These are phyloP conservation scores for Pelodiscus sinensis DNA, from an alignment of 2,113 vertebrate species.

Conservation along the genomic window DNA sequence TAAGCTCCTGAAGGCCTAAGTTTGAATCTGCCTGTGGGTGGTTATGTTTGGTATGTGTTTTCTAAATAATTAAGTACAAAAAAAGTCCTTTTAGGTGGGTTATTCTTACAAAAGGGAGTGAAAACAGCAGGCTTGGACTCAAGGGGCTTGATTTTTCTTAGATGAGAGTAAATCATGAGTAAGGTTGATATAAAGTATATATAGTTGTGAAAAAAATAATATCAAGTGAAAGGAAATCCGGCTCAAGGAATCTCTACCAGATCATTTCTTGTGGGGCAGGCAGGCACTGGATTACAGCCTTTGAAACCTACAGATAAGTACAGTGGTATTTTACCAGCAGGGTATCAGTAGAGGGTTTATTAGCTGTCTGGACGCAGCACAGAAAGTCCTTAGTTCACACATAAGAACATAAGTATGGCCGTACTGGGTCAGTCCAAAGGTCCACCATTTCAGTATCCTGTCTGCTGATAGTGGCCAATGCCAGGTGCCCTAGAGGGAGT, in stretches of 20 bases:
- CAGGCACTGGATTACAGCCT: slow-evolving; percentile 26
- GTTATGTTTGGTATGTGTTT: too few species aligned
- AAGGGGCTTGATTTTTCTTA: neutral
- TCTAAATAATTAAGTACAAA: neutral
- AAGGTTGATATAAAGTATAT: neutral
- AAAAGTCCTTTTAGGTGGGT: neutral
- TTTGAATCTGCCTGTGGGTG: too few species aligned
- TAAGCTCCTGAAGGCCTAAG: too few species aligned
- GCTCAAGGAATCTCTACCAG: slow-evolving; percentile 12
- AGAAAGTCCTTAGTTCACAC: too few species aligned
- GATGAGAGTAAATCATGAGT: neutral
- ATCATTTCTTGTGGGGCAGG: neutral
- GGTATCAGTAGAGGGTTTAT: too few species aligned
- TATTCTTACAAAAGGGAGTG: neutral
- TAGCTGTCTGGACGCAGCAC: too few species aligned
- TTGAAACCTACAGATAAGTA: neutral
- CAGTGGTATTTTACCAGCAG: too few species aligned
- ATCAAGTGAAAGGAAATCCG: neutral
- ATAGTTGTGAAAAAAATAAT: neutral
- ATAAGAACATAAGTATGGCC: too few species aligned
- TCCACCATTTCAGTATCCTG: too few species aligned
- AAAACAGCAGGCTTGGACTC: neutral
- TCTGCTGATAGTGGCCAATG: too few species aligned
- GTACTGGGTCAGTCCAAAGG: too few species aligned
- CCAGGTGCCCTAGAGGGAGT: too few species aligned